Evolutionary conservation across 2,113 vertebrate genomes (phyloP).

Genomic region (Macquaria australasica): DNA sequence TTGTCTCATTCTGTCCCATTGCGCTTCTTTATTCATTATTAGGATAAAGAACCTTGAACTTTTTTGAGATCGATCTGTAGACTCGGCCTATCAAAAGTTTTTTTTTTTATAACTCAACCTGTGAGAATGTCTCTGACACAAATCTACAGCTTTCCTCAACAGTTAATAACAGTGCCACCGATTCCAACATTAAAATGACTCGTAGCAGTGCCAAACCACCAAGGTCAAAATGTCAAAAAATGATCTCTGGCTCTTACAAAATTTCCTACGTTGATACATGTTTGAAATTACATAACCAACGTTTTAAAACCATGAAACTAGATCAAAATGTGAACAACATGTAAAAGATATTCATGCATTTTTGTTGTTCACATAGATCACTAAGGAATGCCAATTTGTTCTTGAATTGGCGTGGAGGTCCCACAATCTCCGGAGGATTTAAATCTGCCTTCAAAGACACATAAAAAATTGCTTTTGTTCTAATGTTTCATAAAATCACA

Average conservation of each 20-base stretch:
- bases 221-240: not conserved
- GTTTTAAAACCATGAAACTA: not conserved
- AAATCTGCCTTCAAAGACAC: not conserved
- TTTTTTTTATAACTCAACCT: not conserved
- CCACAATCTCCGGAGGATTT: not conserved
- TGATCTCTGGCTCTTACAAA: no score
- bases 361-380: not conserved
- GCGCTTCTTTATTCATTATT: constrained; percentile 12
- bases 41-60: not conserved
- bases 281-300: not conserved
- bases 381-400: not conserved
- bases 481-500: no score
- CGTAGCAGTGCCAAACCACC: not conserved
- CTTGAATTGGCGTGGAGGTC: no score
- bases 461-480: no score
- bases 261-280: no score
- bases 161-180: not conserved
- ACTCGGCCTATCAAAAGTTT: not conserved
- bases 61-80: not conserved
- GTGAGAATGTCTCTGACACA: constrained; percentile 1
- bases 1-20: constrained; percentile 5
- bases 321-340: not conserved
- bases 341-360: not conserved
- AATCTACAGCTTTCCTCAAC: not conserved
- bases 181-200: not conserved